phyloP scores from a whole-genome alignment of 2,797 vertebrate species.

The Coranthus polyacanthus region DNA sequence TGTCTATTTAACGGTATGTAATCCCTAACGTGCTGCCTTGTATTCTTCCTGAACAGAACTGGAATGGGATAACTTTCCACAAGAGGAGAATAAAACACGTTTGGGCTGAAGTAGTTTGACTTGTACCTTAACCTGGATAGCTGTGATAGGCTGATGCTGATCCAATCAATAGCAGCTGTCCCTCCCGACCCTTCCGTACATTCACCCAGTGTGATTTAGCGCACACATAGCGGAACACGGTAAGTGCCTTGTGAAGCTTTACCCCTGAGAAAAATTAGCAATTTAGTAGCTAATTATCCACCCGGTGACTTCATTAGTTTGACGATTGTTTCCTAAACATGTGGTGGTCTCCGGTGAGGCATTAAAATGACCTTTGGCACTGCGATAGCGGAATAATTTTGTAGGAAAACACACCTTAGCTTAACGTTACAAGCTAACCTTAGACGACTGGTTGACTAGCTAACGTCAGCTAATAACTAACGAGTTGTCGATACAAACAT shows the following conservation, averaged over 20 bases:
- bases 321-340: not conserved
- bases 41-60: too few relatives aligned
- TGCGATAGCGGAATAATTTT: not conserved
- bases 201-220: conserved; percentile 62
- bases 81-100: not conserved
- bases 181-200: conserved; percentile 54
- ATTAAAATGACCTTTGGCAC: not conserved
- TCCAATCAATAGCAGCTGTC: conserved; percentile 63
- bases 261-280: not conserved
- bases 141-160: conserved; percentile 67
- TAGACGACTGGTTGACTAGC: conserved; percentile 32
- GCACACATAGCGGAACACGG: conserved; percentile 75
- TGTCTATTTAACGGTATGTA: too few relatives aligned
- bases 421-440: conserved; percentile 47
- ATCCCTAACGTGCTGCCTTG: too few relatives aligned
- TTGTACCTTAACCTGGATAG: conserved; percentile 23
- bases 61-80: too few relatives aligned
- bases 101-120: conserved; percentile 17
- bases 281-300: conserved; percentile 2
- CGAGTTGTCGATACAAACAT: conserved; percentile 41
- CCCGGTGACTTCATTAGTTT: not conserved
- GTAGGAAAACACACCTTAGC: conserved; percentile 57
- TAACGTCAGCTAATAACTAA: conserved; percentile 64
- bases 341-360: fast-evolving
- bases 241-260: conserved; percentile 59